Conservation (phyloP, 2,888 invertebrate species). For the Bhutanitis thaidina region DNA sequence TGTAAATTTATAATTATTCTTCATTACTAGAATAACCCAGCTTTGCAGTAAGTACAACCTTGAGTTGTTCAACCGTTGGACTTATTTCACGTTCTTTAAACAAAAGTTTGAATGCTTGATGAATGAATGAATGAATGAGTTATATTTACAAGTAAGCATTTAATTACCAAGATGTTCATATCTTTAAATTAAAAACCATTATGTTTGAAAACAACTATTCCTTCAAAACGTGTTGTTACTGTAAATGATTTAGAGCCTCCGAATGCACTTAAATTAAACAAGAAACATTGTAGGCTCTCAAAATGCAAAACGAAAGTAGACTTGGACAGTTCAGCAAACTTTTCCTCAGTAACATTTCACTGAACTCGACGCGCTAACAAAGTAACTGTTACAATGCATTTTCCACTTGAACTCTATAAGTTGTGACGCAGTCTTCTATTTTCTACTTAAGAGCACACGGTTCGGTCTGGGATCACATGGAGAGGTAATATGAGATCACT, state of each 20-base stretch:
- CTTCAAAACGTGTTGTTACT: no score
- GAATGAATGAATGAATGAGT: no score
- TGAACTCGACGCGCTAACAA: slow-evolving; percentile 40
- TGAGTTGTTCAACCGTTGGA: no score
- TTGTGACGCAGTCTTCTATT: slow-evolving; percentile 29
- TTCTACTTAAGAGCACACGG: slow-evolving; percentile 20
- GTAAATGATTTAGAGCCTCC: slow-evolving; percentile 18
- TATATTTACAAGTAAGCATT: no score
- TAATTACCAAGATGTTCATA: no score
- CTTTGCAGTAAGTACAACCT: no score
- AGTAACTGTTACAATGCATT: slow-evolving; percentile 46
- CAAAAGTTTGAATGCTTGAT: no score
- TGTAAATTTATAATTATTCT: no score
- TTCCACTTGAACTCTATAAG: slow-evolving; percentile 39
- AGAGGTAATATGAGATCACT: neutral
- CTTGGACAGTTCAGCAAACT: slow-evolving; percentile 29
- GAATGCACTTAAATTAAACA: slow-evolving; percentile 21
- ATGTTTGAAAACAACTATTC: no score
- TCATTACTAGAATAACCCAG: no score
- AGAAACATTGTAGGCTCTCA: slow-evolving; percentile 24
- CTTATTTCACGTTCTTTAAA: no score
- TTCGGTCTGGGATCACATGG: slow-evolving; percentile 14
- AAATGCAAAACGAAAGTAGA: slow-evolving; percentile 17
- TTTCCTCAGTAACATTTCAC: slow-evolving; percentile 35
- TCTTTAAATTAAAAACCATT: no score